phyloP scores from a whole-genome alignment of 2,888 invertebrate genomes.

The Synergus laeviventris region DNA sequence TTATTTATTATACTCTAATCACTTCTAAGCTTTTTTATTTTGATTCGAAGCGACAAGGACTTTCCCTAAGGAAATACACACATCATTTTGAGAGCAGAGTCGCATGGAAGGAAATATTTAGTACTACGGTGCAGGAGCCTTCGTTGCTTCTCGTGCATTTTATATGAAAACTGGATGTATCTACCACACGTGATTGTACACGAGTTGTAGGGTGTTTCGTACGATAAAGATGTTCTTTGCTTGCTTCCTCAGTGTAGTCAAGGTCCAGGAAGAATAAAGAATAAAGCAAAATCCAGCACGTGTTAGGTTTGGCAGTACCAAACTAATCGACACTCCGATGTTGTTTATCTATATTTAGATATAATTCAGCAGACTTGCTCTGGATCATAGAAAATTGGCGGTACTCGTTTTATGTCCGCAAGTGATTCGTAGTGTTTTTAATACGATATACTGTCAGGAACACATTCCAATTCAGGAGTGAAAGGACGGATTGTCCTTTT shows the following conservation, averaged over 20 bases:
- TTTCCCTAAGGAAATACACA: neutral
- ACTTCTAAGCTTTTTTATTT: neutral
- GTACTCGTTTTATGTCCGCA: slow-evolving; percentile 34
- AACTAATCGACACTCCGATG: slow-evolving; percentile 30
- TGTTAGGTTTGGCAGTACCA: slow-evolving; percentile 30
- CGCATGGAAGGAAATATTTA: slow-evolving; percentile 8
- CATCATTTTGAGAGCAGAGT: slow-evolving; percentile 26
- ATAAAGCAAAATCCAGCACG: slow-evolving; percentile 30
- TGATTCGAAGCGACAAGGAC: neutral
- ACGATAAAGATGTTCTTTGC: slow-evolving; percentile 30
- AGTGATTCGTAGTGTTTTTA: slow-evolving; percentile 36
- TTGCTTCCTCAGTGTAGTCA: slow-evolving; percentile 36
- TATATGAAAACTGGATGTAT: slow-evolving; percentile 37
- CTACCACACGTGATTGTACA: slow-evolving; percentile 34
- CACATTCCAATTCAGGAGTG: slow-evolving; percentile 4
- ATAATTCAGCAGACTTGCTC: slow-evolving; percentile 35
- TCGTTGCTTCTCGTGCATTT: slow-evolving; percentile 32
- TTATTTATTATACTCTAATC: neutral
- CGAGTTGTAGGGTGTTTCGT: slow-evolving; percentile 36
- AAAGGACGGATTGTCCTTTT: slow-evolving; percentile 5
- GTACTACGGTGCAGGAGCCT: slow-evolving; percentile 28
- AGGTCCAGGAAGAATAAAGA: slow-evolving; percentile 28
- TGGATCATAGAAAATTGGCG: slow-evolving; percentile 27
- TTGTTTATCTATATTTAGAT: slow-evolving; percentile 36
- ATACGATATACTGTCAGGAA: slow-evolving; percentile 20